Evolutionary conservation across 2,113 vertebrate genomes (phyloP).

Genomic region (Larimichthys crocea): DNA sequence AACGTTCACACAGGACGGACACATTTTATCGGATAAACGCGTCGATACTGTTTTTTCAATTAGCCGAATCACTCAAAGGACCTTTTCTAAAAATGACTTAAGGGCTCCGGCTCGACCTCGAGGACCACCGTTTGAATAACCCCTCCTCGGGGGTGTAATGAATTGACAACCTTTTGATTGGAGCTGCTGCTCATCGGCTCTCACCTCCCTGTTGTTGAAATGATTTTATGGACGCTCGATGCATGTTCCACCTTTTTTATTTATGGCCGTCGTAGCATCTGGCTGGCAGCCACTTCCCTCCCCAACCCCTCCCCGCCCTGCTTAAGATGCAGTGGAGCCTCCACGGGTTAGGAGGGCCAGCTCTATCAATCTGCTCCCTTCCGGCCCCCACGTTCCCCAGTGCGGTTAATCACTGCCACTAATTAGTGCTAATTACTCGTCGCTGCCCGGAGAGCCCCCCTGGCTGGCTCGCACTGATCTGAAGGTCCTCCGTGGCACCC

Average conservation of each 20-base stretch:
- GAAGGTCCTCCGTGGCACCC: slow-evolving; percentile 67
- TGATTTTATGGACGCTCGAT: slow-evolving; percentile 31
- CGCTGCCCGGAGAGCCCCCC: slow-evolving; percentile 74
- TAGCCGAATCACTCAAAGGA: slow-evolving; percentile 39
- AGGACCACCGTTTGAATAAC: slow-evolving; percentile 51
- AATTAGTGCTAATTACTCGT: slow-evolving; percentile 88
- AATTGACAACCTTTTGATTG: slow-evolving; percentile 56
- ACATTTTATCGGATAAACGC: slow-evolving; percentile 42
- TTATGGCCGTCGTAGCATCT: slow-evolving; percentile 61
- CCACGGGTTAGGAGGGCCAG: slow-evolving; percentile 77
- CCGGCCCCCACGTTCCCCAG: slow-evolving; percentile 81
- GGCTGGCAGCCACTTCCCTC: slow-evolving; percentile 55
- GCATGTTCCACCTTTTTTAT: slow-evolving; percentile 67
- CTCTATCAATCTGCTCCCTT: slow-evolving; percentile 85
- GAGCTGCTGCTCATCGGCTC: slow-evolving; percentile 21
- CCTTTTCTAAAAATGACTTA: slow-evolving; percentile 33
- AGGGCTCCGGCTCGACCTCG: slow-evolving; percentile 37
- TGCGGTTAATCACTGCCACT: slow-evolving; percentile 88
- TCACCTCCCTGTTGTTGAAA: slow-evolving; percentile 47
- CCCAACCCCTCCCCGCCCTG: slow-evolving; percentile 44
- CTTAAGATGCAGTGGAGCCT: slow-evolving; percentile 84
- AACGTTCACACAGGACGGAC: slow-evolving; percentile 32
- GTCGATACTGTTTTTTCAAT: slow-evolving; percentile 59
- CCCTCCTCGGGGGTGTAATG: slow-evolving; percentile 33
- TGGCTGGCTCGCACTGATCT: slow-evolving; percentile 50